Evolutionary conservation across 2,888 invertebrate genomes (phyloP).

Genomic region (Auanema freiburgensis): DNA sequence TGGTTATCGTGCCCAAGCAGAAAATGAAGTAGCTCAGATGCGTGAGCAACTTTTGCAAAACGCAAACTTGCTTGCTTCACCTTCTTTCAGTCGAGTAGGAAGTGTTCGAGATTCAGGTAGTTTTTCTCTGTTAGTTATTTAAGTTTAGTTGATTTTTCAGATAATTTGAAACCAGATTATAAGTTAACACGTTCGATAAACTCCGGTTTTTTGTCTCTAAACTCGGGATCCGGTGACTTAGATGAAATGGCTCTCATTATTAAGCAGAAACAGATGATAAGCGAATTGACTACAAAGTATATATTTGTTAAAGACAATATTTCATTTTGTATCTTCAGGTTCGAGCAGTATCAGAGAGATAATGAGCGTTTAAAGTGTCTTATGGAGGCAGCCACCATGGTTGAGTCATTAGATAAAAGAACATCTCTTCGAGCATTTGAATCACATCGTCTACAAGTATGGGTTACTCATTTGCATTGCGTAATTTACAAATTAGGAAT

Average conservation of each 20-base stretch:
- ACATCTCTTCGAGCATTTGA: conserved; percentile 45
- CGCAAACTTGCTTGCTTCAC: conserved; percentile 50
- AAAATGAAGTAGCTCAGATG: conserved; percentile 48
- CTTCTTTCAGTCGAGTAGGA: conserved; percentile 33
- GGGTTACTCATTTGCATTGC: conserved; percentile 4
- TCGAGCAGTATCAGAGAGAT: conserved; percentile 41
- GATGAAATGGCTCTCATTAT: conserved; percentile 49
- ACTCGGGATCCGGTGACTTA: conserved; percentile 20
- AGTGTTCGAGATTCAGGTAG: conserved; percentile 7
- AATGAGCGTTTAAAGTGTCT: conserved; percentile 43
- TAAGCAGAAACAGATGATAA: conserved; percentile 47
- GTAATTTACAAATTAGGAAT: conserved; percentile 22
- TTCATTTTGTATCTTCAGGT: conserved; percentile 14
- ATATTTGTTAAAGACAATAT: conserved; percentile 6
- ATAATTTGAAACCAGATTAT: background rate
- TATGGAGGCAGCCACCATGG: conserved; percentile 40
- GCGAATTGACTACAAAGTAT: conserved; percentile 33
- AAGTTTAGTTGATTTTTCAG: background rate
- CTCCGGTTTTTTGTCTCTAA: background rate
- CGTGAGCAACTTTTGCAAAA: conserved; percentile 54
- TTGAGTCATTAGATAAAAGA: conserved; percentile 42
- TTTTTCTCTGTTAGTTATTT: background rate
- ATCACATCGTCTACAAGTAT: conserved; percentile 23
- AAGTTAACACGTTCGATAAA: background rate
- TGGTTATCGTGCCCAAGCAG: conserved; percentile 30